Evolutionary conservation across 2,888 invertebrate species (phyloP), one percentile per base, ranked within the genome.

Genomic region (Drosophila paranaensis): DNA sequence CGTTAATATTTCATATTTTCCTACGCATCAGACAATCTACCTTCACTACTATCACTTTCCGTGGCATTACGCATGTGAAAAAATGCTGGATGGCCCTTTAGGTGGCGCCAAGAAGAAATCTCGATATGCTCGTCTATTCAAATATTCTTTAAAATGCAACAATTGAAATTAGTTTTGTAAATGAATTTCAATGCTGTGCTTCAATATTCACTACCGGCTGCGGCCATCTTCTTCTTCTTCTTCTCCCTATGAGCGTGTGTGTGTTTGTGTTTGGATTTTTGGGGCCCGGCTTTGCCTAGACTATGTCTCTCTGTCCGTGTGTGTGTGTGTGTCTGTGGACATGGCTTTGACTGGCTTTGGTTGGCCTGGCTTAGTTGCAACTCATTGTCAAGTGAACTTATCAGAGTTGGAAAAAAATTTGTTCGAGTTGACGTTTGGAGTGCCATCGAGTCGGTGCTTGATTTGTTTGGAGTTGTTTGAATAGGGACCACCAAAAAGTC

Each of bases 361-460:
- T 72, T 79, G 79, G 73, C 76, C 71, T 70, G 79, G 84, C 82
- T 85, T 88, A 86, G 88, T 88, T 87, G 84, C 86, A 82, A 81
- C 85, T 89, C 88, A 87, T 89, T 89, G 88, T 88, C 90, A 89
- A 89, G 90, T 88, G 85, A 89, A 89, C 88, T 89, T 87, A 88
- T 88, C 88, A 85, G 75, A 71, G 79, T 65, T 27, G 46, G 20
- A 70, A 69, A 75, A 73, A 77, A 74, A 78, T 71, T 85, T 81
- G 81, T 82, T 88, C 82, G 82, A 88, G 87, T 88, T 88, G 87
- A 88, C 89, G 89, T 88, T 88, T 90, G 77, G 79, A 90, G 90
- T 82, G 88, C 79, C 89, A 88, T 89, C 78, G 80, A 80, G 89
- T 82, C 66, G 90, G 80, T 90, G 82, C 90, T 88, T 82, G 90